Evolutionary conservation across 2,888 invertebrate genomes (phyloP).

Genomic region (Cinara cedri): DNA sequence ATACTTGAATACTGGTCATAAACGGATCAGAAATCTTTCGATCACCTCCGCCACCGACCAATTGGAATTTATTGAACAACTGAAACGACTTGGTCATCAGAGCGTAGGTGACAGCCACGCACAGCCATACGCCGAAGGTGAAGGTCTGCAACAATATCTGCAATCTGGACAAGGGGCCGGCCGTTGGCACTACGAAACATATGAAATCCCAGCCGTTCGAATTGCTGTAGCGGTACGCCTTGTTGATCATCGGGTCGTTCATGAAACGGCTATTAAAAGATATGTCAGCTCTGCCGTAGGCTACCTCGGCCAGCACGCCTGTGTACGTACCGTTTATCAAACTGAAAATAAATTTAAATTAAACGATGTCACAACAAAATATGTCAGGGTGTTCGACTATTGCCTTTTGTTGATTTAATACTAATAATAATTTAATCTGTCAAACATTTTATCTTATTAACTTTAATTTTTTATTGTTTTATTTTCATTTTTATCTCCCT

Average conservation of each 20-base stretch:
- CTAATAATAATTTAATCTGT: too few species aligned
- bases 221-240: slow-evolving; percentile 21
- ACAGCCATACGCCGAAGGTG: slow-evolving; percentile 49
- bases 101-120: slow-evolving; percentile 23
- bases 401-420: too few species aligned
- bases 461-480: too few species aligned
- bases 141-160: slow-evolving; percentile 48
- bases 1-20: slow-evolving; percentile 46
- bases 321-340: slow-evolving; percentile 35
- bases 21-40: slow-evolving; percentile 28
- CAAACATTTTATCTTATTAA: too few species aligned
- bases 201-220: slow-evolving; percentile 37
- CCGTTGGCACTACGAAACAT: slow-evolving; percentile 48
- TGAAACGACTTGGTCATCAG: slow-evolving; percentile 28
- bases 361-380: neutral
- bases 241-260: slow-evolving; percentile 27
- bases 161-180: slow-evolving; percentile 21
- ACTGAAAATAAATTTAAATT: neutral
- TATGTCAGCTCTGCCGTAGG: slow-evolving; percentile 37
- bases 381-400: too few species aligned
- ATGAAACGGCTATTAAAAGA: slow-evolving; percentile 52
- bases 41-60: neutral
- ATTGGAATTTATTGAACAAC: slow-evolving; percentile 7
- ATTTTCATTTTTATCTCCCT: too few species aligned
- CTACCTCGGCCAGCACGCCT: slow-evolving; percentile 46